Evolutionary conservation across 1,140 invertebrate genomes (phyloP), one percentile per base, ranked within the genome.

Genomic region (Drosophila ananassae): DNA sequence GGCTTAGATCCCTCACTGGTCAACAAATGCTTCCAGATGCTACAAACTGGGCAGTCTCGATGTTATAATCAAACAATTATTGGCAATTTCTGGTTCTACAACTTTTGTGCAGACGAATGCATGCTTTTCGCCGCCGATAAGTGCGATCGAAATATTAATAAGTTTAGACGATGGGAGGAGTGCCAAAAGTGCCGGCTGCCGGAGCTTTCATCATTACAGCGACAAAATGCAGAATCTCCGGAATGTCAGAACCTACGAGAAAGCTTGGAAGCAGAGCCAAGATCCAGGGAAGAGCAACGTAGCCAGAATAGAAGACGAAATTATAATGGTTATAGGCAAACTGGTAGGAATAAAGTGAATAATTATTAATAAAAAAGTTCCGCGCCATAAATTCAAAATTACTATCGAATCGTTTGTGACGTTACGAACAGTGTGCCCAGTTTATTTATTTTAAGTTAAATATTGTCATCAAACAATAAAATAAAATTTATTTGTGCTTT

Each of bases 71-170:
- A 67, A 24, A 82, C 71, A 3, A 59, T 78, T 2, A 63, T 79
- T 2, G 77, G 76, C 0, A 78, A 91, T 39, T 91, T 78, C n/a
- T 91, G 89, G 89, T 91, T 89, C 58, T 91, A 89, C 30, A 91
- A 89, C 47, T 91, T 74, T 47, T 91, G 89, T 47, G 51, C 55
- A 5, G 79, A 91, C 24, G 71, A 83, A 9, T 91, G 89, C 46
- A 91, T 91, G 84, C 21, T 91, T 0, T 91, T 58, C 51, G 73
- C 89, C 3, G 59, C 81, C 3, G 79, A 89, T 87, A 54, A 44
- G 0, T 91, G 89, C 37, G 89, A 91, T 71, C 76, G 67, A 10
- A 91, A 91, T 55, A 17, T 73, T 0, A 91, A 91, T 58, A 91
- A 91, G 53, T 91, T 89, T 21, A 87, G 32, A 17, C 71, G 68